phyloP scores from a whole-genome alignment of 2,113 vertebrate genomes.

The Limnothrissa miodon region DNA sequence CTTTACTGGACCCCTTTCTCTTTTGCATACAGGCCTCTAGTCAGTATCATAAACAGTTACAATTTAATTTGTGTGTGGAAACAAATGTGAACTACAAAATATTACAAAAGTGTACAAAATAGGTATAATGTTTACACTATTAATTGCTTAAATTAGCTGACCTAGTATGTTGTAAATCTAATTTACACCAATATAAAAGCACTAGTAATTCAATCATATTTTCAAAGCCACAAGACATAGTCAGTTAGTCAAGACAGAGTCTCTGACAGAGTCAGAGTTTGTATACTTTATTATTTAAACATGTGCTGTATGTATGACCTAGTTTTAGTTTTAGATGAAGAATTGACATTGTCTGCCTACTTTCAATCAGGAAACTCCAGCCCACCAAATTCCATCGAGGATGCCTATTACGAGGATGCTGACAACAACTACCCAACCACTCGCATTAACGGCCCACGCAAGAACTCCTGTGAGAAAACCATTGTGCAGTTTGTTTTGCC shows the following conservation, averaged over 20 bases:
- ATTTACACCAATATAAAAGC: not conserved
- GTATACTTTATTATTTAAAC: too few relatives aligned
- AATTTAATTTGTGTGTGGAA: not conserved
- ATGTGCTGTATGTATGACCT: not conserved
- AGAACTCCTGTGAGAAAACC: conserved; percentile 82
- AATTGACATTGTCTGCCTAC: conserved; percentile 27
- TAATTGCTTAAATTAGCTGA: too few relatives aligned
- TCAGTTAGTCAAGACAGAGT: too few relatives aligned
- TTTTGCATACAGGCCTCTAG: not conserved
- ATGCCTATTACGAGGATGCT: conserved; percentile 94
- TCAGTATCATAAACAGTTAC: not conserved
- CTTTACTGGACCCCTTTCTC: not conserved
- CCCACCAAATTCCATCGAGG: conserved; percentile 87
- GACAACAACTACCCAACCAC: conserved; percentile 92
- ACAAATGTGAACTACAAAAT: not conserved
- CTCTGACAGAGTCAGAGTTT: too few relatives aligned
- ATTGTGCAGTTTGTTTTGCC: not conserved
- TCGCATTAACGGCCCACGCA: conserved; percentile 84
- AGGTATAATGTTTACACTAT: not conserved
- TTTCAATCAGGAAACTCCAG: conserved; percentile 80
- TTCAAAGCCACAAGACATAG: not conserved
- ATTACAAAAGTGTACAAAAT: too few relatives aligned
- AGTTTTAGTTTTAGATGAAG: not conserved
- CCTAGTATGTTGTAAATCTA: not conserved
- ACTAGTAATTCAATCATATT: not conserved